Conservation (phyloP, 2,113 vertebrate genomes). For the Callionymus lyra region DNA sequence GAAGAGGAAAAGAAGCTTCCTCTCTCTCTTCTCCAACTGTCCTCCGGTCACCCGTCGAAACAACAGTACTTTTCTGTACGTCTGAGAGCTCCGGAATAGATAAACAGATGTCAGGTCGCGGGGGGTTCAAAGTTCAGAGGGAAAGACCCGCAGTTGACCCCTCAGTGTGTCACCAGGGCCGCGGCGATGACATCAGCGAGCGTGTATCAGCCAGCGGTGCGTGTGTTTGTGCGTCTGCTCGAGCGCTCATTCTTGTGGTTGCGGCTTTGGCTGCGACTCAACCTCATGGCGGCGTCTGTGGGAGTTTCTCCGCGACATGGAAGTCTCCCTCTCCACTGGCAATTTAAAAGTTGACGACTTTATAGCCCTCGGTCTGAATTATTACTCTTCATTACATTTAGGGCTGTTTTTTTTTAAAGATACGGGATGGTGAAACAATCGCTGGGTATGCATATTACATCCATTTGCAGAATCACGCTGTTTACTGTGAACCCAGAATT, state of each 20-base stretch:
- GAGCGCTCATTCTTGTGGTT: conserved; percentile 47
- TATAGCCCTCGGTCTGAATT: conserved; percentile 44
- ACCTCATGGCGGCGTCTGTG: conserved; percentile 43
- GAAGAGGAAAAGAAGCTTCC: conserved; percentile 29
- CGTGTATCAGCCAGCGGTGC: conserved; percentile 42
- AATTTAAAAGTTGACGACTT: conserved; percentile 53
- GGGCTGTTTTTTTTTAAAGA: conserved; percentile 48
- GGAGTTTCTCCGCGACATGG: conserved; percentile 53
- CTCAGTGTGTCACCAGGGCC: conserved; percentile 30
- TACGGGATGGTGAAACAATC: conserved; percentile 42
- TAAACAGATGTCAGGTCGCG: conserved; percentile 29
- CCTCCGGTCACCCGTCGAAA: not conserved
- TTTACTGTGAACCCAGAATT: conserved; percentile 62
- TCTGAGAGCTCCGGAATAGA: conserved; percentile 2
- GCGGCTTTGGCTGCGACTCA: conserved; percentile 49
- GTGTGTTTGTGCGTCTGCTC: conserved; percentile 46
- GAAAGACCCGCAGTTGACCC: conserved; percentile 45
- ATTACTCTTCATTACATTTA: conserved; percentile 48
- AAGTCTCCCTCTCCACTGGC: conserved; percentile 50
- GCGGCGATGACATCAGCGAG: conserved; percentile 55
- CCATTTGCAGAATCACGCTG: conserved; percentile 53
- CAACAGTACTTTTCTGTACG: too few species aligned
- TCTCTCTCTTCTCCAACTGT: conserved; percentile 32
- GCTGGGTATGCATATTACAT: conserved; percentile 50
- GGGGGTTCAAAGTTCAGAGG: conserved; percentile 46